Evolutionary conservation across 2,888 invertebrate species (phyloP).

Genomic region (Poecilobothrus nobilitatus): DNA sequence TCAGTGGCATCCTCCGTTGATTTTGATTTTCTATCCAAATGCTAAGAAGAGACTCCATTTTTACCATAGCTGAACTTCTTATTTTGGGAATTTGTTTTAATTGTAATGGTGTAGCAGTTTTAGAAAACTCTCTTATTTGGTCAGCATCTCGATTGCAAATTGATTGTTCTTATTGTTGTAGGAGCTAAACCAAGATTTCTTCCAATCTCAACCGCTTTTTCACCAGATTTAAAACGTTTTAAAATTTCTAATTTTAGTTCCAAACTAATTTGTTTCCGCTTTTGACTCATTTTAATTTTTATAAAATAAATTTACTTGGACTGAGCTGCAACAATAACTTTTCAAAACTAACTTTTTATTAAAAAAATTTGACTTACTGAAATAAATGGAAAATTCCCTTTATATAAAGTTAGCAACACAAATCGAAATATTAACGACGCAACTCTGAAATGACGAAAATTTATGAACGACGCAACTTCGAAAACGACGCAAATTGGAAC

Average conservation of each 20-base stretch:
- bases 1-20: conserved; percentile 19
- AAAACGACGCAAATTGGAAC: background rate
- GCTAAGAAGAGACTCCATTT: conserved; percentile 16
- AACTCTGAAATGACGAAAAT: conserved; percentile 1
- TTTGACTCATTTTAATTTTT: conserved; percentile 17
- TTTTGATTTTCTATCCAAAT: conserved; percentile 17
- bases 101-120: conserved; percentile 17
- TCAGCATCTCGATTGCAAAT: conserved; percentile 19
- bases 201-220: conserved; percentile 18
- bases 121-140: conserved; percentile 17
- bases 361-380: conserved; percentile 9
- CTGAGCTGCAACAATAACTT: conserved; percentile 11
- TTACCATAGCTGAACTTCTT: conserved; percentile 17
- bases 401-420: conserved; percentile 12
- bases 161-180: conserved; percentile 19
- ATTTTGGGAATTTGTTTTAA: conserved; percentile 17
- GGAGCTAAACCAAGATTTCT: conserved; percentile 18
- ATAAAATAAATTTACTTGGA: conserved; percentile 11
- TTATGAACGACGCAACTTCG: conserved; percentile 1
- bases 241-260: conserved; percentile 18
- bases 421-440: background rate
- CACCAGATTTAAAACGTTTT: conserved; percentile 18
- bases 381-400: conserved; percentile 11
- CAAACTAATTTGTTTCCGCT: conserved; percentile 19
- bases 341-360: conserved; percentile 13